Percentiles rank a stretch among this genome's conserved stretches.
These are phyloP conservation scores for Gymnodraco acuticeps DNA, from an alignment of 2,797 vertebrate species.

Conservation along the genomic window DNA sequence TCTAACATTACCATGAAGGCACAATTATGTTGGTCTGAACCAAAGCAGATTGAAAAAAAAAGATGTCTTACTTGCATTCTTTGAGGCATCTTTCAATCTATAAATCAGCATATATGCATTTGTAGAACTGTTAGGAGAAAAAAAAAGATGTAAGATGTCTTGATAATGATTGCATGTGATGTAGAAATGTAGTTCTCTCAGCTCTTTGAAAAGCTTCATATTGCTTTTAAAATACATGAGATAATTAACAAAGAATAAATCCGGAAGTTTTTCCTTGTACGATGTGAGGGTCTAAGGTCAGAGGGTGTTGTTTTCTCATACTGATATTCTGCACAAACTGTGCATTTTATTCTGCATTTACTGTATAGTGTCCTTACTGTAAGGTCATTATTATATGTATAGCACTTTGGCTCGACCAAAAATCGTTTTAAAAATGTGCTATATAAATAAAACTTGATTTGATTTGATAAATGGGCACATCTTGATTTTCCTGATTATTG, in stretches of 20 bases:
- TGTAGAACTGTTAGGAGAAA: conserved; percentile 89
- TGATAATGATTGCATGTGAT: conserved; percentile 1
- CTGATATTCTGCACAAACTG: too few species aligned
- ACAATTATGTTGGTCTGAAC: neutral
- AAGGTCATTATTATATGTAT: too few species aligned
- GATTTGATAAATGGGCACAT: neutral
- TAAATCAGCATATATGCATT: conserved; percentile 99
- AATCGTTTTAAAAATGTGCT: too few species aligned
- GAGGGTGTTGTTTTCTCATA: too few species aligned
- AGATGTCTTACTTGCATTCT: conserved; percentile 95
- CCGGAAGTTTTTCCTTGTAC: too few species aligned
- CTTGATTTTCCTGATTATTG: neutral
- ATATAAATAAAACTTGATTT: too few species aligned
- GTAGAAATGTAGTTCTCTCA: conserved; percentile 3
- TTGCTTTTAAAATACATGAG: conserved; percentile 1
- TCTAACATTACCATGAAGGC: neutral
- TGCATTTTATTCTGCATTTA: too few species aligned
- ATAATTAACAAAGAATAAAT: neutral
- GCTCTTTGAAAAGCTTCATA: neutral
- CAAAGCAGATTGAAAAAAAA: neutral
- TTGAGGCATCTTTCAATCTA: conserved; percentile 93
- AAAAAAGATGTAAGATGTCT: neutral
- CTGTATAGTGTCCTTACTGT: too few species aligned
- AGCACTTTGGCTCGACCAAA: too few species aligned
- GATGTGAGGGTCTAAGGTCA: too few species aligned